These are phyloP conservation scores for Alca torda DNA, from an alignment of 2,797 vertebrate genomes.

Conservation along the genomic window DNA sequence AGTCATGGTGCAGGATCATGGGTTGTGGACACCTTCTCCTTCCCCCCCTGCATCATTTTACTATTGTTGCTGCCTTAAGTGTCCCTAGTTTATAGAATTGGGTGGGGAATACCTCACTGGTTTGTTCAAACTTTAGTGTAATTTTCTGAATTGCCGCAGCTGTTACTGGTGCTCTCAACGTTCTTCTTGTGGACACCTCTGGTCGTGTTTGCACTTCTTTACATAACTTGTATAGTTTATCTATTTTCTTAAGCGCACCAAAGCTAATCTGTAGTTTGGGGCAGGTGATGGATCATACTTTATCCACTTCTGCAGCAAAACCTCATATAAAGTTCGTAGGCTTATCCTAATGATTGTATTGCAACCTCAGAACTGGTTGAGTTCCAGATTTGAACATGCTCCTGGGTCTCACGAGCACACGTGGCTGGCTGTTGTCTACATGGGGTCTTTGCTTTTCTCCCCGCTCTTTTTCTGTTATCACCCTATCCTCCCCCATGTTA, in stretches of 20 bases:
- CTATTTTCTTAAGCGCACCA: neutral
- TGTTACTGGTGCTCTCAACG: neutral
- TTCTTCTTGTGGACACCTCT: neutral
- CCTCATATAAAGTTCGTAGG: neutral
- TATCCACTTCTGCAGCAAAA: neutral
- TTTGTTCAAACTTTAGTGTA: neutral
- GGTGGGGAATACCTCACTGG: neutral
- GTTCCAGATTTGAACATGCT: neutral
- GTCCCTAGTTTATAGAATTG: neutral
- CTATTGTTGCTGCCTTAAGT: neutral
- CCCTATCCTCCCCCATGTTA: neutral
- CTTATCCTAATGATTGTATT: neutral
- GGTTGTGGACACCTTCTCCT: neutral
- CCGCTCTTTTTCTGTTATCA: accelerated
- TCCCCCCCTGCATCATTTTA: neutral
- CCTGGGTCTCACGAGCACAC: neutral
- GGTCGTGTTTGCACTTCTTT: neutral
- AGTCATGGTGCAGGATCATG: neutral
- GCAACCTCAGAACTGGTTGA: neutral
- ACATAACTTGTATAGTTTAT: neutral
- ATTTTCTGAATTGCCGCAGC: neutral
- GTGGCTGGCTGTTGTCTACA: accelerated
- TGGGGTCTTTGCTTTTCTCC: neutral
- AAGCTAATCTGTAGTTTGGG: neutral
- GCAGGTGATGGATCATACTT: neutral